phyloP scores from a whole-genome alignment of 2,888 invertebrate species.

The Malachius bipustulatus region DNA sequence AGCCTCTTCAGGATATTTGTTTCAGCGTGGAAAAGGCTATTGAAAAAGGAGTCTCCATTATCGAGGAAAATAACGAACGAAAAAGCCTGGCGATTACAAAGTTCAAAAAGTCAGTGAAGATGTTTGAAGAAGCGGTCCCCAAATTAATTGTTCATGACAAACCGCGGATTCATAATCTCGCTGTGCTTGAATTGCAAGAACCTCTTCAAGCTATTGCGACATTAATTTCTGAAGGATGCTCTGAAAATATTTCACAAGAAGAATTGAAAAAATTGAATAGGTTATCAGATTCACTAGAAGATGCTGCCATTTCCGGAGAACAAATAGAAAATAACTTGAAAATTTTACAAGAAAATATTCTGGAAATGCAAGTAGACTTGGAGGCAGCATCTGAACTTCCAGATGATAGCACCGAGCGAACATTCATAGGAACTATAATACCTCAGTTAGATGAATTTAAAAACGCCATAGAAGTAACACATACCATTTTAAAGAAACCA shows the following conservation, averaged over 20 bases:
- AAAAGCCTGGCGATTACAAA: constrained; percentile 10
- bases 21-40: constrained; percentile 26
- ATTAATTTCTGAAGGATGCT: background rate
- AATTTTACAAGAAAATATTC: constrained; percentile 4
- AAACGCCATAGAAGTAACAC: constrained; percentile 25
- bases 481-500: constrained; percentile 22
- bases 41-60: constrained; percentile 20
- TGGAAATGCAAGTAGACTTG: background rate
- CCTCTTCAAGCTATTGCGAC: constrained; percentile 26
- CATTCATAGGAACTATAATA: constrained; percentile 21
- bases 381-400: background rate
- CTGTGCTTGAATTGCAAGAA: constrained; percentile 27
- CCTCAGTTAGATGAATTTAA: constrained; percentile 23
- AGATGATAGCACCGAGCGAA: constrained; percentile 10
- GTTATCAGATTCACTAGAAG: background rate
- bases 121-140: constrained; percentile 21
- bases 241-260: background rate
- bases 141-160: constrained; percentile 16
- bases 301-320: background rate
- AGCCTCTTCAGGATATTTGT: constrained; percentile 34
- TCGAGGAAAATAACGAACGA: constrained; percentile 18
- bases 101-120: constrained; percentile 17
- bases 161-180: constrained; percentile 18
- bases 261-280: background rate
- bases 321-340: background rate